Evolutionary conservation across 2,888 invertebrate genomes (phyloP).

Genomic region (Meta bourneti): DNA sequence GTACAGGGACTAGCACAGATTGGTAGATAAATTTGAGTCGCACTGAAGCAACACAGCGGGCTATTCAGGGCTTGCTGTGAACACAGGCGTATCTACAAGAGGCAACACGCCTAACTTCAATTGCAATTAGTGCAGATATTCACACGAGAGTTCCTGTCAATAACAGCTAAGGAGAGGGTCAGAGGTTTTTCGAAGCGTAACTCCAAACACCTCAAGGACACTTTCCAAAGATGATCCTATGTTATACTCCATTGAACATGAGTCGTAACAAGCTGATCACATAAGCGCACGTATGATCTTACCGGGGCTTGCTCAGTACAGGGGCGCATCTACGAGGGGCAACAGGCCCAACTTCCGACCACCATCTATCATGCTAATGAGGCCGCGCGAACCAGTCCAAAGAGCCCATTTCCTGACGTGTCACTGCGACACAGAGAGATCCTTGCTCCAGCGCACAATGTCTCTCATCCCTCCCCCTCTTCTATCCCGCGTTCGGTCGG

Average conservation of each 20-base stretch:
- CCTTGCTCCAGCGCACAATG: slow-evolving; percentile 51
- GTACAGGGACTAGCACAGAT: too few species aligned
- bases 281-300: background rate
- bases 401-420: slow-evolving; percentile 69
- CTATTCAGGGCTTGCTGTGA: too few species aligned
- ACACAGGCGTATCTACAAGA: too few species aligned
- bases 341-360: slow-evolving; percentile 64
- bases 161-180: too few species aligned
- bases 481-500: slow-evolving; percentile 14
- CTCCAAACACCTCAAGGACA: too few species aligned
- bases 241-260: background rate
- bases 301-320: too few species aligned
- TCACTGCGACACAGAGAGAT: slow-evolving; percentile 48
- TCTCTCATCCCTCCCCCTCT: slow-evolving; percentile 29
- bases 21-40: too few species aligned
- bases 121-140: background rate
- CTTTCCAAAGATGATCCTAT: background rate
- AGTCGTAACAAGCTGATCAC: background rate
- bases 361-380: slow-evolving; percentile 75
- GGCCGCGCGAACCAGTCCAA: slow-evolving; percentile 37
- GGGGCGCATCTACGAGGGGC: slow-evolving; percentile 5
- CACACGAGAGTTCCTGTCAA: background rate
- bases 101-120: too few species aligned
- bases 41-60: too few species aligned
- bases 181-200: too few species aligned